These are phyloP conservation scores for Drosophila eohydei DNA, from an alignment of 2,888 invertebrate species.

Conservation along the genomic window DNA sequence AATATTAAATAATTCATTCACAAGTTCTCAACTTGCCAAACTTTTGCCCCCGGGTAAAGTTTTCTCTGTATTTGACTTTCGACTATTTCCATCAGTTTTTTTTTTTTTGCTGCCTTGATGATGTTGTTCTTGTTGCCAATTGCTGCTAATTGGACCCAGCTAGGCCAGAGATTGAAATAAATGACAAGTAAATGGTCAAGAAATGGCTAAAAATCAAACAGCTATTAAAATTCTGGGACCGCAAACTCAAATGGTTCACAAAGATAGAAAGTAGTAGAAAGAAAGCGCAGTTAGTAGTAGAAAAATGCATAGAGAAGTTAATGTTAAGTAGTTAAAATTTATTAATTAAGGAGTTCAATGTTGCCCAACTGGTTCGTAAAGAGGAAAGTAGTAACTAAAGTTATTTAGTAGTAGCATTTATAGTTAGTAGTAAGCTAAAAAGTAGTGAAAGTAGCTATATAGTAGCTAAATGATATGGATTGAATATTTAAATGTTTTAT, in stretches of 20 bases:
- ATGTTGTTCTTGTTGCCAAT: slow-evolving; percentile 62
- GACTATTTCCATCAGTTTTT: slow-evolving; percentile 32
- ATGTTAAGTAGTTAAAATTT: neutral
- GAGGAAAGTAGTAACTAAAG: neutral
- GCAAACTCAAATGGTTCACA: slow-evolving; percentile 13
- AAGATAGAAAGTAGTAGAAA: neutral
- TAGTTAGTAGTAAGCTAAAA: too few species aligned
- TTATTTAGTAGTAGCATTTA: neutral
- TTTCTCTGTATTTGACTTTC: slow-evolving; percentile 47
- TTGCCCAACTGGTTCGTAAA: neutral
- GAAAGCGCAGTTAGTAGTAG: neutral
- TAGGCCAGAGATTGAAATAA: slow-evolving; percentile 26
- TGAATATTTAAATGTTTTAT: too few species aligned
- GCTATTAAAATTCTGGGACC: slow-evolving; percentile 23
- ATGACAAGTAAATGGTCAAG: slow-evolving; percentile 23
- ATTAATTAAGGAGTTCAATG: neutral
- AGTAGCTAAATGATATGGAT: too few species aligned
- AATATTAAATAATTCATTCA: slow-evolving; percentile 70
- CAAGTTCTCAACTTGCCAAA: slow-evolving; percentile 51
- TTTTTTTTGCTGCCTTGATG: slow-evolving; percentile 36
- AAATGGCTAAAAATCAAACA: slow-evolving; percentile 7
- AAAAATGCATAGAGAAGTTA: neutral
- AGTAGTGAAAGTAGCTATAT: too few species aligned
- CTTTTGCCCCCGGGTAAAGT: slow-evolving; percentile 37
- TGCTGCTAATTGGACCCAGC: slow-evolving; percentile 57